A percentile compares a stretch with the other conserved stretches of the same genome.
phyloP scores from a whole-genome alignment of 2,113 vertebrate genomes.

The Pteruthius melanotis region DNA sequence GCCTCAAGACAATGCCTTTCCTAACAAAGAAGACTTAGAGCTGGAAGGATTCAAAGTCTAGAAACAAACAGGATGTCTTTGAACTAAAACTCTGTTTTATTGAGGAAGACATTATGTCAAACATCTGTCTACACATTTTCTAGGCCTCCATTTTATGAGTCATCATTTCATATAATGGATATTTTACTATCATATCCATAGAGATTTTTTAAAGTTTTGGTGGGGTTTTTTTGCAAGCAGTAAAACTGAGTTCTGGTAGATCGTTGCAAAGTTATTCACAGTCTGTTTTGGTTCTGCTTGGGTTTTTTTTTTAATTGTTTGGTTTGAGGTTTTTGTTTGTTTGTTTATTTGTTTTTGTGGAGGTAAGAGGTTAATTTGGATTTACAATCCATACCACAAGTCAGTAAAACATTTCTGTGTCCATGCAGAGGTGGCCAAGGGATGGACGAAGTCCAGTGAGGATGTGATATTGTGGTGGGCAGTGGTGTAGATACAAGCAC shows the following conservation, averaged over 20 bases:
- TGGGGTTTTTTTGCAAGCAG: neutral
- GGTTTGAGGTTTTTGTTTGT: neutral
- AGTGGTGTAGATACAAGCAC: neutral
- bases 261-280: neutral
- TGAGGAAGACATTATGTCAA: neutral
- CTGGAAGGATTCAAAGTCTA: neutral
- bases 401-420: neutral
- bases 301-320: neutral
- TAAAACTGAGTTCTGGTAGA: neutral
- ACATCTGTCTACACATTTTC: slow-evolving; percentile 14
- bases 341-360: neutral
- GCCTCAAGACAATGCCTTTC: neutral
- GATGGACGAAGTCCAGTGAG: neutral
- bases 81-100: neutral
- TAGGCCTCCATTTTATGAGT: neutral
- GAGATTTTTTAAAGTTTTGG: neutral
- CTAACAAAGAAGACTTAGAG: neutral
- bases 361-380: neutral
- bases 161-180: neutral
- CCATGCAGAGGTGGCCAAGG: neutral
- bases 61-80: neutral
- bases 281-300: neutral
- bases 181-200: neutral
- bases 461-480: too few species aligned
- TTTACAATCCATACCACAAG: accelerated